phyloP scores from a whole-genome alignment of 1,140 invertebrate genomes.

The Heliconius melpomene region DNA sequence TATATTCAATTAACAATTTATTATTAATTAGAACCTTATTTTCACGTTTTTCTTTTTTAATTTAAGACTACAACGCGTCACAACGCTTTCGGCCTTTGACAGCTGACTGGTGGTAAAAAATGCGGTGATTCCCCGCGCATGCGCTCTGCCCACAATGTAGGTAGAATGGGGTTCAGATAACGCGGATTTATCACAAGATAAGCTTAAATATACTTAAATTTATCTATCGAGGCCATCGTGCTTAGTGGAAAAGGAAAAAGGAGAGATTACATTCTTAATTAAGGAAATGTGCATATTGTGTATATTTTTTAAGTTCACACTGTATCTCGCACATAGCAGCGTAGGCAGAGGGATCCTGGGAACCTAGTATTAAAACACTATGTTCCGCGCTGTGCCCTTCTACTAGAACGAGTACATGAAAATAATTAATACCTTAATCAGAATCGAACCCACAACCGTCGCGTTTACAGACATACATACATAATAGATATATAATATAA shows the following conservation, averaged over 20 bases:
- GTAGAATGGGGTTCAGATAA: constrained; percentile 4
- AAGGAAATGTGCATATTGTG: no score
- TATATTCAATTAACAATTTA: not conserved
- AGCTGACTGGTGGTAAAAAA: constrained; percentile 56
- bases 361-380: no score
- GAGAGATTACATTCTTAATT: no score
- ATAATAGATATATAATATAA: no score
- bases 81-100: constrained; percentile 50
- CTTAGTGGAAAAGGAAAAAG: not conserved
- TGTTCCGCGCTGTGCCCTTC: no score
- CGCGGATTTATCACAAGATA: constrained; percentile 9
- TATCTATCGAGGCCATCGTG: constrained; percentile 1
- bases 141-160: constrained; percentile 32
- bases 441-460: no score
- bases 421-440: no score
- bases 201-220: not conserved
- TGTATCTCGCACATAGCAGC: no score
- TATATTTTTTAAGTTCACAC: no score
- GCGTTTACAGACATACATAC: no score
- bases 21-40: not conserved
- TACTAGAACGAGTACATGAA: no score
- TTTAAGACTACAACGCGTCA: constrained; percentile 23
- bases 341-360: no score
- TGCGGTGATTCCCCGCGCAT: constrained; percentile 45
- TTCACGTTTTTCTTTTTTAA: not conserved